Evolutionary conservation across 2,888 invertebrate genomes (phyloP).

Genomic region (Dione vanillae): DNA sequence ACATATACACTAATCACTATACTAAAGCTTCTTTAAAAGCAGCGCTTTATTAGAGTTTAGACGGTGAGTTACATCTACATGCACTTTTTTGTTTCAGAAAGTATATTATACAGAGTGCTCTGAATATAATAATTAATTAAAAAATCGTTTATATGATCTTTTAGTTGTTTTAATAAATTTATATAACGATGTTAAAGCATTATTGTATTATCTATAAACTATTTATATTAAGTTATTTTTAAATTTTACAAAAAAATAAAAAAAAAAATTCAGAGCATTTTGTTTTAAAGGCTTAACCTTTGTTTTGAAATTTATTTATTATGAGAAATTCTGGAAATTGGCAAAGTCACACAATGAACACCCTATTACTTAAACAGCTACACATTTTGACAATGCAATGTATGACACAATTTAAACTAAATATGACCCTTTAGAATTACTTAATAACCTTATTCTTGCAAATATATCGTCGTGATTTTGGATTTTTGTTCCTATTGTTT

Average conservation of each 20-base stretch:
- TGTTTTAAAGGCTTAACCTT: no score
- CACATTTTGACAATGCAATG: neutral
- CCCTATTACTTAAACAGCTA: neutral
- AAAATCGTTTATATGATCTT: no score
- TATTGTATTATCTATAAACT: no score
- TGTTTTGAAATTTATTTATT: neutral
- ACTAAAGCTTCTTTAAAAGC: conserved; percentile 19
- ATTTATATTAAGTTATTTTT: no score
- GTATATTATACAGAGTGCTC: conserved; percentile 1
- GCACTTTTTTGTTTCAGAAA: neutral
- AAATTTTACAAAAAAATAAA: no score
- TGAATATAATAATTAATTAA: neutral
- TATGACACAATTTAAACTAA: neutral
- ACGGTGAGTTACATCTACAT: conserved; percentile 10
- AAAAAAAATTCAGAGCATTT: no score
- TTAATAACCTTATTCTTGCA: neutral
- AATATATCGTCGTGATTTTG: neutral
- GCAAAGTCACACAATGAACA: neutral
- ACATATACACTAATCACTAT: conserved; percentile 23
- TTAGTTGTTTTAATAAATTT: no score
- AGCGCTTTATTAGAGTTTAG: neutral
- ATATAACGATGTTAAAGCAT: no score
- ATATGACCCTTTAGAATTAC: neutral
- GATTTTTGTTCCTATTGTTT: no score
- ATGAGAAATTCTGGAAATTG: neutral